Percentiles rank a stretch among this genome's conserved stretches.
phyloP scores from a whole-genome alignment of 2,888 invertebrate species.

The Sphecodes monilicornis region DNA sequence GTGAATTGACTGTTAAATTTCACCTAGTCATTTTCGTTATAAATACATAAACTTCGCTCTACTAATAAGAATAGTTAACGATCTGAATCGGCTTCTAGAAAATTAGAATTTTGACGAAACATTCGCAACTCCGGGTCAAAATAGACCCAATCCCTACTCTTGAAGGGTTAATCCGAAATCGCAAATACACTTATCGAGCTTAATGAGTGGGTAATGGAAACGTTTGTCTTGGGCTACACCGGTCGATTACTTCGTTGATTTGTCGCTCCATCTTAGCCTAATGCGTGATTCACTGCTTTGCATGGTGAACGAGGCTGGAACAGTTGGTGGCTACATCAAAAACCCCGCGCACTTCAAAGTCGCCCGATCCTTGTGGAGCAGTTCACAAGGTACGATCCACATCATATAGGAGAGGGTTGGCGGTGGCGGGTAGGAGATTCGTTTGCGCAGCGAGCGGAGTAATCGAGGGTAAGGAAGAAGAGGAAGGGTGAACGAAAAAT shows the following conservation, averaged over 20 bases:
- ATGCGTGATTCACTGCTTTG: constrained; percentile 83
- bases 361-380: constrained; percentile 65
- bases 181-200: not conserved
- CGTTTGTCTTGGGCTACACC: constrained; percentile 21
- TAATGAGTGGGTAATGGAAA: not conserved
- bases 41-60: too few species aligned
- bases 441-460: constrained; percentile 64
- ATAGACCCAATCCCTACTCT: not conserved
- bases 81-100: not conserved
- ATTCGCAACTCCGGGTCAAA: not conserved
- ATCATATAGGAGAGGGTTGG: constrained; percentile 26
- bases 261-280: constrained; percentile 67
- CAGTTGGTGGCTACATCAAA: constrained; percentile 84
- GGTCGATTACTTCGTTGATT: constrained; percentile 65
- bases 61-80: too few species aligned
- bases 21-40: too few species aligned
- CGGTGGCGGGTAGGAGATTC: constrained; percentile 54
- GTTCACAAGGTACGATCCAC: constrained; percentile 18
- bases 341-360: constrained; percentile 83
- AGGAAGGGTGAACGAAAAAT: constrained; percentile 82
- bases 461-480: constrained; percentile 66
- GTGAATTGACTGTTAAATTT: too few species aligned
- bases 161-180: not conserved
- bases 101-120: not conserved
- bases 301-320: constrained; percentile 76